phyloP scores from a whole-genome alignment of 2,113 vertebrate genomes.

The Gila orcuttii region DNA sequence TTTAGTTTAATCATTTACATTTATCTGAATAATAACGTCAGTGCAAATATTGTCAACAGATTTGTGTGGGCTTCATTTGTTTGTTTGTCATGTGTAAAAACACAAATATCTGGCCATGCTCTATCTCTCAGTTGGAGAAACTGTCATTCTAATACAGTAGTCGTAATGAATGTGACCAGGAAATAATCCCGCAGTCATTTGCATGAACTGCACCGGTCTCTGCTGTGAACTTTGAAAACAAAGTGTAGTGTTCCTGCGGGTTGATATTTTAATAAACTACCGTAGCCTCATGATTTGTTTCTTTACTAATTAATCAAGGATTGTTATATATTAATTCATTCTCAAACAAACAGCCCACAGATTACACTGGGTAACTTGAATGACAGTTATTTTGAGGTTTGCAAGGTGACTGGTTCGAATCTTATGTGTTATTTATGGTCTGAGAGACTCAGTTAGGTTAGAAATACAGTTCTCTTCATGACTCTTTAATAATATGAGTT shows the following conservation, averaged over 20 bases:
- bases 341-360: neutral
- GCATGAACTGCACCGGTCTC: constrained; percentile 42
- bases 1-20: constrained; percentile 20
- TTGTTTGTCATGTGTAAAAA: constrained; percentile 39
- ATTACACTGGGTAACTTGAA: neutral
- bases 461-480: neutral
- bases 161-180: constrained; percentile 49
- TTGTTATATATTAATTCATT: neutral
- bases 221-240: constrained; percentile 39
- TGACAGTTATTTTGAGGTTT: neutral
- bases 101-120: constrained; percentile 43
- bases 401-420: neutral
- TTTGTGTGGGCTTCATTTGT: constrained; percentile 54
- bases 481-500: neutral
- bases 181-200: constrained; percentile 55
- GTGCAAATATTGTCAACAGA: constrained; percentile 24
- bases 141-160: constrained; percentile 54
- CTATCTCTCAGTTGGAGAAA: constrained; percentile 36
- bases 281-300: constrained; percentile 46
- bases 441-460: neutral
- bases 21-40: constrained; percentile 27
- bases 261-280: constrained; percentile 38
- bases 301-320: constrained; percentile 46
- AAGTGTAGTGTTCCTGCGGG: constrained; percentile 32
- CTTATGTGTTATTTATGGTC: neutral